phyloP scores from a whole-genome alignment of 2,113 vertebrate genomes.

The Solenodon paradoxus region DNA sequence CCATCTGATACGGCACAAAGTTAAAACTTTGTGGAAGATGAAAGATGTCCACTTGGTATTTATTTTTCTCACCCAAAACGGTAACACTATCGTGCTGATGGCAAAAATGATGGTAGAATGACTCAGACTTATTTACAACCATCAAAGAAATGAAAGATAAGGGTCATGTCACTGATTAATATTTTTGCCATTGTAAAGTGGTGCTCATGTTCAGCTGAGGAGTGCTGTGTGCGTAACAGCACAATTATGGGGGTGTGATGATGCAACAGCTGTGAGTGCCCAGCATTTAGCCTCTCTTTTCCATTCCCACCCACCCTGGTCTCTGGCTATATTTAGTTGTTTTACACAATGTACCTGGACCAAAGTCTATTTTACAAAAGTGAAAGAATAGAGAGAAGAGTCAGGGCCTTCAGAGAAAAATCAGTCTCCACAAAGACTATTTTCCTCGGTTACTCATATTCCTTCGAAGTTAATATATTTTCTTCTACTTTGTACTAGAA shows the following conservation, averaged over 20 bases:
- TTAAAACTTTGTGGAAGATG: slow-evolving; percentile 3
- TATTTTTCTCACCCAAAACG: slow-evolving; percentile 28
- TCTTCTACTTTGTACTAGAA: slow-evolving; percentile 50
- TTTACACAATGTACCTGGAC: slow-evolving; percentile 81
- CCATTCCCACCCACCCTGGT: slow-evolving; percentile 84
- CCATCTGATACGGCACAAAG: not conserved
- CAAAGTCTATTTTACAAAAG: slow-evolving; percentile 68
- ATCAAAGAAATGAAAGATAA: slow-evolving; percentile 78
- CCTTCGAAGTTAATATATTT: slow-evolving; percentile 56
- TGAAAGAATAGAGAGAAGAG: slow-evolving; percentile 79
- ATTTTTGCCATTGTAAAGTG: slow-evolving; percentile 77
- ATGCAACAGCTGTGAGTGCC: slow-evolving; percentile 80
- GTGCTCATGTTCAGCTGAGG: slow-evolving; percentile 77
- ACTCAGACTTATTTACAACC: slow-evolving; percentile 59
- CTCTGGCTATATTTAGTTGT: slow-evolving; percentile 86
- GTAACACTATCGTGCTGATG: slow-evolving; percentile 43
- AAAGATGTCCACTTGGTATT: slow-evolving; percentile 11
- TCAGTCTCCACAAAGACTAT: not conserved
- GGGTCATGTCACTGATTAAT: slow-evolving; percentile 79
- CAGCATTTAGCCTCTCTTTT: slow-evolving; percentile 83
- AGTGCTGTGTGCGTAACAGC: slow-evolving; percentile 79
- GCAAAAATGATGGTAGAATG: slow-evolving; percentile 72
- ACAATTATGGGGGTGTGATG: slow-evolving; percentile 82
- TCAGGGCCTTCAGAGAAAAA: slow-evolving; percentile 76
- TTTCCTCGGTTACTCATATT: slow-evolving; percentile 71